Evolutionary conservation across 1,140 invertebrate species (phyloP), one percentile per base, ranked within the genome.

Genomic region (Lysiphlebus fabarum): DNA sequence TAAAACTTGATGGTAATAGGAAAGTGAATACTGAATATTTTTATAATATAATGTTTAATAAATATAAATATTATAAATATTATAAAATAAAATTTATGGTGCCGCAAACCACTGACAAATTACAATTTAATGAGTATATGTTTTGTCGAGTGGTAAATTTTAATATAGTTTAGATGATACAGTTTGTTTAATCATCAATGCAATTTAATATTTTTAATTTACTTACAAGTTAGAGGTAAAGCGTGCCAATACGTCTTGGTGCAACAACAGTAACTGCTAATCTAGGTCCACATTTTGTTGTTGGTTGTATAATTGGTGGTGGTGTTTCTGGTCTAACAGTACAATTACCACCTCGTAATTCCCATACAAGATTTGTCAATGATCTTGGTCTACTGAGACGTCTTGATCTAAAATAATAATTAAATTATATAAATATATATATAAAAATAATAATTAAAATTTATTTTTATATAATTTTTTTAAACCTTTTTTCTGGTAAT

Each of bases 361-460:
- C 89, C 90, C 90, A 93, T 44, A 93, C 90, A 62, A 94, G 82
- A 81, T 93, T 93, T 43, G 90, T 92, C 67, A 93, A 81, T 58
- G 90, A 93, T 63, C 90, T 85, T 9, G 91, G 90, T 74, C 89
- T 84, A 57, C 87, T 89, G 59, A 90, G 70, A 64, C 87, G 86
- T 63, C 88, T 81, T 50, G 87, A 90, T 73, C 78, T 80, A 56
- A 44, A 34, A 17, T n/a, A n/a, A n/a, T n/a, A n/a, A 26, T 26
- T 26, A 26, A 26, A 56, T 11, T 54, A 41, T 9, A 12, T 5
- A 14, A 55, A 34, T n/a, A 33, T 5, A 14, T 7, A 40, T n/a
- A 37, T 44, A 49, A 45, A 26, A 6, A 26, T 4, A 51, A 48
- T 38, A 41, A 49, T 36, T 42, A 34, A 43, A 49, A 50, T 14